Conservation (phyloP, 2,888 invertebrate species). For the Acleris holmiana region DNA sequence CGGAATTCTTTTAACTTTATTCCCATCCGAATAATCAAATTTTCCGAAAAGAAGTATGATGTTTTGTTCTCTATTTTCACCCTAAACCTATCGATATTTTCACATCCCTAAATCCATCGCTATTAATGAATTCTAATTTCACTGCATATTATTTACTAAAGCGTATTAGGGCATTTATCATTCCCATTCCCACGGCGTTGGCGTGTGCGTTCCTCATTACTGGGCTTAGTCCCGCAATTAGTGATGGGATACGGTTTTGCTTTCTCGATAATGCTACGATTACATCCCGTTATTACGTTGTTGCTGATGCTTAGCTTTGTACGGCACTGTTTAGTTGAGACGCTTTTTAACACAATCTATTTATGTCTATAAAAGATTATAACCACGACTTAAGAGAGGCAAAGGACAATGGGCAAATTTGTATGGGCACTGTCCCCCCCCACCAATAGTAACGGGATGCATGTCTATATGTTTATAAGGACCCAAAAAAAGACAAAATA, state of each 20-base stretch:
- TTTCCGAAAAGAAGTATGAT: too few species aligned
- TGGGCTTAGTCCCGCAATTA: constrained; percentile 72
- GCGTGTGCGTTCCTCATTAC: constrained; percentile 77
- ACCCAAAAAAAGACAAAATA: too few species aligned
- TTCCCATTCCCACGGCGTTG: constrained; percentile 57
- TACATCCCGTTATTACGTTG: constrained; percentile 36
- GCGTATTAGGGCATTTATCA: constrained; percentile 31
- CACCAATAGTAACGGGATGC: too few species aligned
- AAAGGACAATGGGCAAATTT: too few species aligned
- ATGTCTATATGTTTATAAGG: too few species aligned
- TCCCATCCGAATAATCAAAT: too few species aligned
- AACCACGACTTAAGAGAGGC: too few species aligned
- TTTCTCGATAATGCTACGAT: constrained; percentile 55
- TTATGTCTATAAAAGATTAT: too few species aligned
- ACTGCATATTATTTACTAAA: background rate
- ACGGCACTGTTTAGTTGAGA: background rate
- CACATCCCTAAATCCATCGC: background rate
- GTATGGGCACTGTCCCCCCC: too few species aligned
- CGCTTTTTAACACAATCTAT: background rate
- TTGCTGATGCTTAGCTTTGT: constrained; percentile 13
- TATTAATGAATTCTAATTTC: background rate
- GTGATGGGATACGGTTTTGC: constrained; percentile 59
- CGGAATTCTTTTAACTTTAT: too few species aligned
- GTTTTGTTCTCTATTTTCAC: too few species aligned
- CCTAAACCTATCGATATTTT: background rate